These are phyloP conservation scores for Anoplophora glabripennis DNA, from an alignment of 1,140 invertebrate genomes.

Conservation along the genomic window DNA sequence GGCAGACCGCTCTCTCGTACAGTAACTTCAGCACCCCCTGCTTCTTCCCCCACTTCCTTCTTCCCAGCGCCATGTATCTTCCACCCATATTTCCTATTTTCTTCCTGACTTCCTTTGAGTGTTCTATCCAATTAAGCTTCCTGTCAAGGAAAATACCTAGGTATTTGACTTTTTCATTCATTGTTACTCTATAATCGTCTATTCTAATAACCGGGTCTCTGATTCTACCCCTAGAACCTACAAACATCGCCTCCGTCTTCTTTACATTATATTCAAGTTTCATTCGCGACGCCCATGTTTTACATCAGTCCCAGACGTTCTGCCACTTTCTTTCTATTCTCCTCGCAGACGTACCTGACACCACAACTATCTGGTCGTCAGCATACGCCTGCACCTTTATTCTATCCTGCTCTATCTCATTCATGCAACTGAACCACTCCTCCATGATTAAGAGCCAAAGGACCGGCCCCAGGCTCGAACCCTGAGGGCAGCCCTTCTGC, in stretches of 20 bases:
- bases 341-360: constrained; percentile 17
- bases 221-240: neutral
- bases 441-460: constrained; percentile 31
- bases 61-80: no score
- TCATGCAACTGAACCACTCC: constrained; percentile 17
- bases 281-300: neutral
- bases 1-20: no score
- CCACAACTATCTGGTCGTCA: constrained; percentile 22
- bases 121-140: constrained; percentile 16
- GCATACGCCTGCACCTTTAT: constrained; percentile 16
- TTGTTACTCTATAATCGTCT: neutral
- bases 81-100: neutral
- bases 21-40: no score
- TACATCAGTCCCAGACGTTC: constrained; percentile 1
- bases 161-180: constrained; percentile 14
- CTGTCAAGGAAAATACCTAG: constrained; percentile 24
- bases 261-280: constrained; percentile 22
- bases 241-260: constrained; percentile 28
- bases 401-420: constrained; percentile 2
- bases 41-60: no score
- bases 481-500: constrained; percentile 33
- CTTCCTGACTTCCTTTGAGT: constrained; percentile 10
- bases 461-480: constrained; percentile 26
- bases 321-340: constrained; percentile 15
- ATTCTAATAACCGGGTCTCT: constrained; percentile 18